Base-by-base conservation (phyloP, 37 sponge, comb jelly and placozoan species). In the Beroe ovata region DNA sequence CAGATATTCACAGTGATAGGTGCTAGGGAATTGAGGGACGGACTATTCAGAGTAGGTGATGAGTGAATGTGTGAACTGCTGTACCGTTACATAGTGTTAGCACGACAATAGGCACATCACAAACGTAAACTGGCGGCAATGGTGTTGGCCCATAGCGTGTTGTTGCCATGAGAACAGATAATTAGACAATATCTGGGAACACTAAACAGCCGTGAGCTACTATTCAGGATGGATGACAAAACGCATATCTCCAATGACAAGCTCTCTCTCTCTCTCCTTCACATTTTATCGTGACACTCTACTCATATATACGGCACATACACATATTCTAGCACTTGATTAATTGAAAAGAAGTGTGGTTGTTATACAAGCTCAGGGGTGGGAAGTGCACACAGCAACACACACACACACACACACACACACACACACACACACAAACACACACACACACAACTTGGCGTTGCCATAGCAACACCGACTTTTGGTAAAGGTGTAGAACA, bases 231-330 rank as follows among this genome's bases (percentile, higher is more conserved):
- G 63, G 63, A 28, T 20, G 29, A 20, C 63, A 62, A 62, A 62
- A 6, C 8, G 29, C 8, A 62, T 62, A 62, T 62, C 8, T 62
- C 63, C 29, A 20, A 20, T 62, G 28, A 28, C 63, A 28, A 20
- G 22, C 63, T 62, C 8, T 62, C 19, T 26, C 63, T 26, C 63
- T 62, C 63, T 62, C 63, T 62, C 63, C 54, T 23, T 62, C 63
- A 62, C 63, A 28, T 25, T 16, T 3, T 62, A 20, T 62, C 19
- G 19, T 26, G 28, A 62, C 8, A 62, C 63, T 62, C 63, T 62
- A 20, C 23, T 25, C 29, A 20, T 58, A 11, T 19, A n/a, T n/a
- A n/a, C n/a, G n/a, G n/a, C n/a, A n/a, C n/a, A n/a, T n/a, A n/a
- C 54, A 47, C 11, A 6, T 47, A 47, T 47, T 47, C 54, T 47